Evolutionary conservation across 2,113 vertebrate genomes (phyloP).

Genomic region (Neolamprologus modestus): DNA sequence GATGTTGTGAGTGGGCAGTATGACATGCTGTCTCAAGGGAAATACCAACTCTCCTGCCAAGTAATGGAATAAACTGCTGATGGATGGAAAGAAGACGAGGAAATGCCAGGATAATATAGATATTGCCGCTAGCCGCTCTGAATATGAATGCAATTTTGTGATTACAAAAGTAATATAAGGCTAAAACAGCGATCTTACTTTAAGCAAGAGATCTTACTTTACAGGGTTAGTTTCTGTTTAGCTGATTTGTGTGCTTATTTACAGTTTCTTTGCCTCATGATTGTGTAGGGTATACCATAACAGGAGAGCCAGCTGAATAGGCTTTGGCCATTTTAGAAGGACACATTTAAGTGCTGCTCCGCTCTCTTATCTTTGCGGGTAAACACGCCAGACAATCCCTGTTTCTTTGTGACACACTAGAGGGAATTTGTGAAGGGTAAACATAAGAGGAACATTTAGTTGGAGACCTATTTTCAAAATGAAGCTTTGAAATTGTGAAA

Average conservation of each 20-base stretch:
- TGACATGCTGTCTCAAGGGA: conserved; percentile 47
- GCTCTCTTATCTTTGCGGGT: conserved; percentile 43
- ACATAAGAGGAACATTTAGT: conserved; percentile 3
- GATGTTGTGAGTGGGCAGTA: conserved; percentile 52
- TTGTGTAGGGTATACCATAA: conserved; percentile 42
- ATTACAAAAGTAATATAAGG: neutral
- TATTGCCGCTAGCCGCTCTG: neutral
- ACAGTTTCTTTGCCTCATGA: conserved; percentile 15
- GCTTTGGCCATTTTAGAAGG: conserved; percentile 39
- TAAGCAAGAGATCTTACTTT: neutral
- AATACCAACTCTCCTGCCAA: conserved; percentile 39
- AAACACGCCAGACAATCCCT: conserved; percentile 43
- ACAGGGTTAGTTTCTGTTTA: neutral
- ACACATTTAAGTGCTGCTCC: conserved; percentile 39
- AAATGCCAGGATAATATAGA: neutral
- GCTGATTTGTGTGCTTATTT: conserved; percentile 9
- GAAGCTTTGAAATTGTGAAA: neutral
- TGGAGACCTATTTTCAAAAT: neutral
- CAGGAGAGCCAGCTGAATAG: conserved; percentile 29
- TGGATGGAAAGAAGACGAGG: neutral
- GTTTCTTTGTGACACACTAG: conserved; percentile 9
- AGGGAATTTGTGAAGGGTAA: conserved; percentile 23
- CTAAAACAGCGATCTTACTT: neutral
- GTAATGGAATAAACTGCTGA: conserved; percentile 28
- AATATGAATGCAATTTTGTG: neutral